Percentiles rank a stretch among this genome's conserved stretches.
These are phyloP conservation scores for Parotocinclus haroldoi DNA, from an alignment of 2,797 vertebrate species.

Conservation along the genomic window DNA sequence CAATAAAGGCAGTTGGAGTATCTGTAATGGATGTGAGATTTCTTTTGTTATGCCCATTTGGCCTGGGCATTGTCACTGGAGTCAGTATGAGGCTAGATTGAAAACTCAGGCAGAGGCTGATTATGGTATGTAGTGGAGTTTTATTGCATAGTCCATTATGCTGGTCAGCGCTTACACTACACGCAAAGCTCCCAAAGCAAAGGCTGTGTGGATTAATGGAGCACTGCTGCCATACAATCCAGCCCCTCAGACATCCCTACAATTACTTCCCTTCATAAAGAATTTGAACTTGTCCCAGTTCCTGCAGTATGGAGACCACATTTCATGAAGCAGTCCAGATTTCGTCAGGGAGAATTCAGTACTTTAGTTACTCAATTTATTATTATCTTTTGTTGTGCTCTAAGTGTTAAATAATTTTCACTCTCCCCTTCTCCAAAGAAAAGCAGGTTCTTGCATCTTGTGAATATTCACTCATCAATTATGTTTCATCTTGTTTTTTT, in stretches of 20 bases:
- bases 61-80: conserved; percentile 49
- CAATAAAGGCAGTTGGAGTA: conserved; percentile 71
- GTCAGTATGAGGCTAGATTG: conserved; percentile 53
- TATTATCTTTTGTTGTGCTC: conserved; percentile 22
- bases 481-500: conserved; percentile 52
- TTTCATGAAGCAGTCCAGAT: conserved; percentile 61
- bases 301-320: conserved; percentile 59
- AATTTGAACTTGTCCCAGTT: conserved; percentile 64
- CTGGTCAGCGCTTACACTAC: conserved; percentile 63
- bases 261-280: conserved; percentile 45
- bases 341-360: conserved; percentile 68
- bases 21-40: conserved; percentile 66
- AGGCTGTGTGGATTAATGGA: conserved; percentile 53
- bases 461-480: conserved; percentile 53
- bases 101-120: conserved; percentile 56
- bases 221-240: conserved; percentile 36
- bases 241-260: conserved; percentile 26
- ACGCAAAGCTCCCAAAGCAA: conserved; percentile 48
- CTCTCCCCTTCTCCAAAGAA: conserved; percentile 44
- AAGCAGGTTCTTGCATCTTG: conserved; percentile 37
- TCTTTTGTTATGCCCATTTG: conserved; percentile 60
- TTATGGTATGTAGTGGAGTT: conserved; percentile 51
- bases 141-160: conserved; percentile 60
- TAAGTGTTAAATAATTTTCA: conserved; percentile 68
- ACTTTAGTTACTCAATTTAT: conserved; percentile 57